phyloP scores from a whole-genome alignment of 2,888 invertebrate genomes.

The Ornithoptera priamus region DNA sequence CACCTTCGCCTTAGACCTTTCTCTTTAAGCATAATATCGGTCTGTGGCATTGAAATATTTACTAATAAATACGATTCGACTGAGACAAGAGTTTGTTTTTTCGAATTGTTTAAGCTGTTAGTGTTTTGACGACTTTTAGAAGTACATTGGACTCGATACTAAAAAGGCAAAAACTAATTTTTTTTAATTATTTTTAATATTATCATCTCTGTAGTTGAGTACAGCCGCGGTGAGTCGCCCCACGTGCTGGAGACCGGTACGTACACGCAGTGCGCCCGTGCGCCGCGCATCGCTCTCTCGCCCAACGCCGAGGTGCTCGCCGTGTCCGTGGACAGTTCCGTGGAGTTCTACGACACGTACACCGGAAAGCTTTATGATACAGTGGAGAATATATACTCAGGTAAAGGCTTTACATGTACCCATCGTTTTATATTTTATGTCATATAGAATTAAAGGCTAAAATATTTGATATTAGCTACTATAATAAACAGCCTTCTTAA shows the following conservation, averaged over 20 bases:
- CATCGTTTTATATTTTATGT: background rate
- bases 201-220: slow-evolving; percentile 84
- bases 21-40: too few relatives aligned
- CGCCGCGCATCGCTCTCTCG: slow-evolving; percentile 85
- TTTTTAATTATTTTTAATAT: background rate
- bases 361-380: slow-evolving; percentile 83
- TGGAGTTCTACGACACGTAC: slow-evolving; percentile 86
- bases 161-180: too few relatives aligned
- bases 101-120: too few relatives aligned
- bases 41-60: too few relatives aligned
- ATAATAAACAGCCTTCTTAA: too few relatives aligned
- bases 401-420: slow-evolving; percentile 50
- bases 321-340: slow-evolving; percentile 81
- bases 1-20: too few relatives aligned
- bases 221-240: slow-evolving; percentile 88
- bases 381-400: slow-evolving; percentile 83
- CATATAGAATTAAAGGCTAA: background rate
- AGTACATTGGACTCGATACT: too few relatives aligned
- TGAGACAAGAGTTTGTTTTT: too few relatives aligned
- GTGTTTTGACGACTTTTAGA: too few relatives aligned
- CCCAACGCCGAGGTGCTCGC: slow-evolving; percentile 89
- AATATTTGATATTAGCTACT: too few relatives aligned
- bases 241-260: slow-evolving; percentile 84
- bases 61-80: too few relatives aligned
- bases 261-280: slow-evolving; percentile 77